These are phyloP conservation scores for Myanophis thanlyinensis DNA, from an alignment of 2,113 vertebrate genomes.

Conservation along the genomic window DNA sequence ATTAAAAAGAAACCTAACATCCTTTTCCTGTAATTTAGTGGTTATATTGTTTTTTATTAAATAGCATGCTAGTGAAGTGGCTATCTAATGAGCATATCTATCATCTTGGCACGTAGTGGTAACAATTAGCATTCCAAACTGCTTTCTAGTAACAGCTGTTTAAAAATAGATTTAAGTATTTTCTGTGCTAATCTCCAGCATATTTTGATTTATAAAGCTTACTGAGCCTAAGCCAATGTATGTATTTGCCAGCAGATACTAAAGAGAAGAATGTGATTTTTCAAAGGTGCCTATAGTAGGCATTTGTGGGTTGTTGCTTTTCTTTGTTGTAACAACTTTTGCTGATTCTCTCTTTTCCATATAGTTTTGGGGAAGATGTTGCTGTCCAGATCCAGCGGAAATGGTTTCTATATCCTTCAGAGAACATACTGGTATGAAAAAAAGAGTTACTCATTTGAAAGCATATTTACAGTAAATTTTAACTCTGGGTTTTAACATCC, in stretches of 20 bases:
- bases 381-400: not conserved
- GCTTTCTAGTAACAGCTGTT: not conserved
- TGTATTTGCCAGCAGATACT: not conserved
- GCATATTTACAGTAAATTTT: not conserved
- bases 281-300: not conserved
- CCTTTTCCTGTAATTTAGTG: not conserved
- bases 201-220: not conserved
- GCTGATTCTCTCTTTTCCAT: not conserved
- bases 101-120: not conserved
- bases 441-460: not conserved
- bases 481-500: not conserved
- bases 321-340: not conserved
- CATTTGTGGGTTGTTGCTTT: not conserved
- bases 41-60: not conserved
- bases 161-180: not conserved
- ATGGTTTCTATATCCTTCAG: not conserved
- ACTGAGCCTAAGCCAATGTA: not conserved
- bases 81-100: not conserved
- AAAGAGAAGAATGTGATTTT: not conserved
- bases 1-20: not conserved
- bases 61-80: not conserved
- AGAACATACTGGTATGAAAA: constrained; percentile 12
- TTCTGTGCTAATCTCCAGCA: not conserved
- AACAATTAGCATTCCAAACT: not conserved
- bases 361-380: constrained; percentile 9